Percentiles rank a stretch among this genome's conserved stretches.
These are phyloP conservation scores for Coptotermes formosanus DNA, from an alignment of 1,140 invertebrate genomes.

Conservation along the genomic window DNA sequence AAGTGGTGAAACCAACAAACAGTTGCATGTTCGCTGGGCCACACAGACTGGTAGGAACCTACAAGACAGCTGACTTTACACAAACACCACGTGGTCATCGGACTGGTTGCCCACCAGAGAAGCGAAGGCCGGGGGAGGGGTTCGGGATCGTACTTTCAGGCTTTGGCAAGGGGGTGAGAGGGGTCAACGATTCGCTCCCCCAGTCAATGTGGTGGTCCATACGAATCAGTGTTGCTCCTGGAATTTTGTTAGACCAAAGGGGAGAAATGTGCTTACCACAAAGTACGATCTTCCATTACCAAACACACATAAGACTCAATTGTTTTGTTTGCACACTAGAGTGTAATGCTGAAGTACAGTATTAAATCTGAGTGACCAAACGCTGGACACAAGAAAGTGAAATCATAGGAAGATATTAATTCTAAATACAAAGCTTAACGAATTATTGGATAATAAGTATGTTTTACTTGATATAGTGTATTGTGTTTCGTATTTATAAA, in stretches of 20 bases:
- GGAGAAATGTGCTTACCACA: background rate
- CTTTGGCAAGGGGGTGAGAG: background rate
- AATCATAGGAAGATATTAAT: too few species aligned
- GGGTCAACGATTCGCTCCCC: background rate
- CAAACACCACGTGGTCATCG: conserved; percentile 12
- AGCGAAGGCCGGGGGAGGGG: background rate
- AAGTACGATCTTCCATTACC: background rate
- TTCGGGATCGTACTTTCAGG: background rate
- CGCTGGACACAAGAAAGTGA: too few species aligned
- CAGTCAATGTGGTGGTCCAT: background rate
- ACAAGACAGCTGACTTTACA: background rate
- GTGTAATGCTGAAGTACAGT: too few species aligned
- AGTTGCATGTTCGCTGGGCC: background rate
- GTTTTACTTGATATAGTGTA: too few species aligned
- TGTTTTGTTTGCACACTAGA: background rate
- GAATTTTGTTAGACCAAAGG: background rate
- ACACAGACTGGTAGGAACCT: background rate
- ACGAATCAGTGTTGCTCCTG: background rate
- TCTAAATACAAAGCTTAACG: too few species aligned
- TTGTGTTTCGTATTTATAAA: too few species aligned
- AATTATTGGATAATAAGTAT: too few species aligned
- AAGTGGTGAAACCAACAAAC: background rate
- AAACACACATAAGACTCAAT: background rate
- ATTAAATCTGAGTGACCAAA: too few species aligned
- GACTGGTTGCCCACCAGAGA: background rate